Percentiles rank a stretch among this genome's conserved stretches.
phyloP scores from a whole-genome alignment of 2,888 invertebrate species.

The Steinernema carpocapsae region DNA sequence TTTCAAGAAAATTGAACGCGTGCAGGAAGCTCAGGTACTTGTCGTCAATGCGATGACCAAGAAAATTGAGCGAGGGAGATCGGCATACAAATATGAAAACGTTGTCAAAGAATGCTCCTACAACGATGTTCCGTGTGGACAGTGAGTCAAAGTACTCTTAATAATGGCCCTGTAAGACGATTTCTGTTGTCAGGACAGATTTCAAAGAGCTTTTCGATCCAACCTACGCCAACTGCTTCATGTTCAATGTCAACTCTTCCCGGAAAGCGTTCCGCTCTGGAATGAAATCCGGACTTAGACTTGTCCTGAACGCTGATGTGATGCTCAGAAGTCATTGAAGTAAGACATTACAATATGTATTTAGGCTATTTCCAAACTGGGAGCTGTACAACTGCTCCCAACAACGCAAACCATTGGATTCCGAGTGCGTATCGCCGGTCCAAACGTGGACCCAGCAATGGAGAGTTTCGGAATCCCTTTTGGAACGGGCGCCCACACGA shows the following conservation, averaged over 20 bases:
- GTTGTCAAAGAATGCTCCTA: conserved; percentile 38
- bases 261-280: conserved; percentile 37
- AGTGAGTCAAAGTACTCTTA: too few species aligned
- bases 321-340: too few species aligned
- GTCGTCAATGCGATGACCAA: conserved; percentile 33
- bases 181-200: background rate
- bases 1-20: conserved; percentile 28
- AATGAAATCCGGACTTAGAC: conserved; percentile 36
- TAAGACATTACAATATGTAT: background rate
- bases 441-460: conserved; percentile 34
- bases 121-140: conserved; percentile 36
- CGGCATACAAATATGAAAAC: conserved; percentile 38
- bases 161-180: too few species aligned
- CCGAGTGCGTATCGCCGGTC: conserved; percentile 27
- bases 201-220: conserved; percentile 38
- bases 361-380: background rate
- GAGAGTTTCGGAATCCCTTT: conserved; percentile 41
- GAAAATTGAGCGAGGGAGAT: background rate
- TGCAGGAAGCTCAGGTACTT: conserved; percentile 32
- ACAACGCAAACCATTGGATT: conserved; percentile 39
- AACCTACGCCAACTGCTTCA: conserved; percentile 40
- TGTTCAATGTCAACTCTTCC: conserved; percentile 38
- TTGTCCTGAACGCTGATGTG: background rate
- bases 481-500: conserved; percentile 37
- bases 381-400: conserved; percentile 23